Base-by-base conservation (phyloP, 1,140 invertebrate species). In the Formica exsecta region DNA sequence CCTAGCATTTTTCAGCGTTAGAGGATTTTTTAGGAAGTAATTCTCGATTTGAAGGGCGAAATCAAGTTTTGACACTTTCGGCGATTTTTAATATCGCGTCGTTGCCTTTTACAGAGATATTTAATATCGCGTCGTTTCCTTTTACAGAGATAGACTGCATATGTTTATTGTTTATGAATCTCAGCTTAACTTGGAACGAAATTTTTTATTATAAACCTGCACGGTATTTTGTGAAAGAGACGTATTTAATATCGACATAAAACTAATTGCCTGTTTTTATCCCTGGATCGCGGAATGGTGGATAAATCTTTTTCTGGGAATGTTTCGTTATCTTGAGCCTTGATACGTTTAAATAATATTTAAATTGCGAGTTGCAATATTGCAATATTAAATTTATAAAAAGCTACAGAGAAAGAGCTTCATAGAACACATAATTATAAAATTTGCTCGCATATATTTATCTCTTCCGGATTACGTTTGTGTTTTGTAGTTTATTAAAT, bases 11-110 rank as follows among this genome's bases (percentile, higher is more conserved):
- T 71, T 73, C 71, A 64, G 86, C 75, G 81, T 90, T 90, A 90
- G 89, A 83, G 81, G 89, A 87, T 90, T 86, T 90, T 90, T 90
- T 90, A 90, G 85, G 29, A 75, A 68, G 80, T 90, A 90, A 90
- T 90, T 90, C 87, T 90, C 86, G 73, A 89, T 89, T 84, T 88
- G 71, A 83, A 61, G 87, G 70, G 57, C 32, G 71, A 29, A 51
- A 57, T 25, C 59, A 44, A 64, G 48, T 70, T 59, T 61, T 73
- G 68, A 83, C 68, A 73, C 79, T 81, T 59, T 62, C 66, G 38
- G 25, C 25, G 29, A 73, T 59, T 64, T 77, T 76, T 76, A 64
- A 76, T 65, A 65, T 44, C 41, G 38, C 65, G 65, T 22, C n/a
- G 19, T 66, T 38, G 32, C 32, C 41, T 48, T 36, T 66, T 29